Evolutionary conservation across 2,797 vertebrate genomes (phyloP), one percentile per base, ranked within the genome.

Genomic region (Diplodus sargus): DNA sequence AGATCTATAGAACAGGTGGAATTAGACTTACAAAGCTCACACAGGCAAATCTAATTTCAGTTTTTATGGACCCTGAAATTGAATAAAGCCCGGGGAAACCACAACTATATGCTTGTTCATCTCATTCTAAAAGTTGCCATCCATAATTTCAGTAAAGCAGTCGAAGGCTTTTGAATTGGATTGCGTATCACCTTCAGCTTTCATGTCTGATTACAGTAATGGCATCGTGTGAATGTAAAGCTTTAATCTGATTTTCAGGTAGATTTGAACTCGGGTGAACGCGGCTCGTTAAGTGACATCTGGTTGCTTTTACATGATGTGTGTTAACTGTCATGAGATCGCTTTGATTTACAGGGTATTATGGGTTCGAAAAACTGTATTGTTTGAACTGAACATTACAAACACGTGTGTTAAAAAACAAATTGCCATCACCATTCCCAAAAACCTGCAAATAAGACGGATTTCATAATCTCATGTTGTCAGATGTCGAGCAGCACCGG

Each of bases 401-500:
- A 78, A 69, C 59, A 16, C 61, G 15, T 60, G 71, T 76, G 66
- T 88, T 74, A 74, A 87, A 86, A 70, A 69, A 83, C 45, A 89
- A 83, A 78, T 58, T 88, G 84, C 65, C 72, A 77, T 65, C 39
- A 8, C 39, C 39, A 10, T 39, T 85, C 85, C 22, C 65, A 74
- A 85, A 84, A 87, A 84, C 70, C 70, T 82, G 64, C 79, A 82
- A 83, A 85, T 83, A 74, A 80, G 60, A 74, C 61, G 42, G 58
- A 75, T 87, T 86, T 79, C 52, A 70, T 83, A 89, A 83, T 79
- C 69, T 51, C 87, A 77, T 78, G 83, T 87, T 89, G 87, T 89
- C 85, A 90, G 83, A 85, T 83, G 90, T 94, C 73, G 79, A 91
- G 81, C 82, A 85, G 84, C 89, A 88, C 84, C 85, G 70, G 81